Base-by-base conservation (phyloP, 2,888 invertebrate genomes). In the Andrena trimmerana region DNA sequence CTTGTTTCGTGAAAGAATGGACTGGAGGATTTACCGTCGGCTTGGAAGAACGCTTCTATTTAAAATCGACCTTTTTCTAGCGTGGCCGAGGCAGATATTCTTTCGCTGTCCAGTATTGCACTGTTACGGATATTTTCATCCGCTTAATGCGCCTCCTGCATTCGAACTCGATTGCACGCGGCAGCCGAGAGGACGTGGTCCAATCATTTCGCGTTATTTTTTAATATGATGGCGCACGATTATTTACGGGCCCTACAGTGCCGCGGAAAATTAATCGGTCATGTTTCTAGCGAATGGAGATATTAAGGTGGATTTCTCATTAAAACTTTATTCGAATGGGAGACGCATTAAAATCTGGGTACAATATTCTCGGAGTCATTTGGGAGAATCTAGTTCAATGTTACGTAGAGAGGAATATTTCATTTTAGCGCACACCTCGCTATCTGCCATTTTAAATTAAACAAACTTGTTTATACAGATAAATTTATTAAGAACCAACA, bases 21-120 rank as follows among this genome's bases (percentile, higher is more conserved):
- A 36, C 10, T 13, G 71, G 48, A 16, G 67, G 60, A 73, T 81
- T 81, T 79, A 67, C 54, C 24, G 42, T 42, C 42, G 52, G 24
- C 57, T 52, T 13, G 29, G 20, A 57, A 60, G 52, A 60, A 20
- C 66, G 31, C 33, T 62, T 81, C 73, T 50, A 67, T 36, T 81
- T 81, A 68, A 36, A 73, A 81, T 73, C 69, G 27, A 81, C 62
- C 73, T 27, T 81, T 79, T 63, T 68, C 73, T 79, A 79, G 79
- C 79, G 66, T 81, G 79, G 48, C 13, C 27, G 8, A 48, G 33
- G 66, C 36, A 72, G 54, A 79, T 79, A 72, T 72, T 72, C 60
- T 67, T n/a, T 65, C 57, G 29, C 48, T 16, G 42, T 63, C 27
- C 16, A 42, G 27, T 50, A 52, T 62, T 36, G n/a, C n/a, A 31